phyloP scores from a whole-genome alignment of 2,113 vertebrate genomes.

The Stictonetta naevosa region DNA sequence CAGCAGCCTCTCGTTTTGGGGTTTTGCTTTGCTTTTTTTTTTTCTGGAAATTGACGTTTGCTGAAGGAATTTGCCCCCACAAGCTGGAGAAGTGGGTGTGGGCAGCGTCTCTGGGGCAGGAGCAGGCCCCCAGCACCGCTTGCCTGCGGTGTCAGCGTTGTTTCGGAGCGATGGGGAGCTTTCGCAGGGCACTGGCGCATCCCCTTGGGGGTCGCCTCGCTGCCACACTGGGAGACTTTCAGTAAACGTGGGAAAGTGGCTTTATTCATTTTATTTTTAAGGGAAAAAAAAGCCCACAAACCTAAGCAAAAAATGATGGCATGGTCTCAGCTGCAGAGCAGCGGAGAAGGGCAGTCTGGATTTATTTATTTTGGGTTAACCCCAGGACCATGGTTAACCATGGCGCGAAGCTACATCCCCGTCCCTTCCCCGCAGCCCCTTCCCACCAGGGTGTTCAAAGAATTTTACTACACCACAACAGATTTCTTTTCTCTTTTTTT shows the following conservation, averaged over 20 bases:
- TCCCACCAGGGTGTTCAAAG: not conserved
- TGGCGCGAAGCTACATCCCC: not conserved
- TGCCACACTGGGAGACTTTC: not conserved
- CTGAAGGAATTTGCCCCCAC: not conserved
- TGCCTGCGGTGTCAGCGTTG: not conserved
- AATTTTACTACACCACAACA: not conserved
- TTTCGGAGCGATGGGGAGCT: not conserved
- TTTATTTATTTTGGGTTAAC: not conserved
- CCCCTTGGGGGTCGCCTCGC: not conserved
- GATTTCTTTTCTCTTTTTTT: not conserved
- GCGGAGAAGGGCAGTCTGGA: too few species aligned
- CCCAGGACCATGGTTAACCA: not conserved
- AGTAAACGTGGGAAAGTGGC: not conserved
- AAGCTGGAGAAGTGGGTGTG: not conserved
- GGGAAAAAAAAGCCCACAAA: not conserved
- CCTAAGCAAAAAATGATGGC: not conserved
- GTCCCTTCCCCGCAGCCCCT: accelerated
- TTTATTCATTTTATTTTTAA: not conserved
- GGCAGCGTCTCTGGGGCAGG: not conserved
- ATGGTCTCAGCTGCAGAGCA: too few species aligned
- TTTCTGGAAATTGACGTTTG: not conserved
- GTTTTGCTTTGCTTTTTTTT: not conserved
- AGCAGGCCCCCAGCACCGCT: not conserved
- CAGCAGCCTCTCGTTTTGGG: not conserved
- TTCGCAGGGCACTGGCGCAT: not conserved